phyloP scores from a whole-genome alignment of 2,888 invertebrate genomes.

The Colostygia pectinataria region DNA sequence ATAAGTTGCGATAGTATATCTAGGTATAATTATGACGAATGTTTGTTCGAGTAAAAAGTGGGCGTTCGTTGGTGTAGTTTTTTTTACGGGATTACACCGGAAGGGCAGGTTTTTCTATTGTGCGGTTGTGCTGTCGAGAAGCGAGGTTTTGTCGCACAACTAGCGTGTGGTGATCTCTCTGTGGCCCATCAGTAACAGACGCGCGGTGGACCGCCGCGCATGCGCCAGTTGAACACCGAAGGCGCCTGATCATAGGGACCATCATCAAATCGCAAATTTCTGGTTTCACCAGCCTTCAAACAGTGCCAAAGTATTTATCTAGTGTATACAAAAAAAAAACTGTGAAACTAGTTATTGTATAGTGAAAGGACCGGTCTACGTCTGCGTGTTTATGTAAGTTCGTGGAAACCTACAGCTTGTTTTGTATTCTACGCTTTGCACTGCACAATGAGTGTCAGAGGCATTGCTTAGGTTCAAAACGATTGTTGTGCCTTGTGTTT shows the following conservation, averaged over 20 bases:
- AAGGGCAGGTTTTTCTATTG: conserved; percentile 15
- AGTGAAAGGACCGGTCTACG: conserved; percentile 53
- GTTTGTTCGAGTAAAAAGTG: conserved; percentile 28
- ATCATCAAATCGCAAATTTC: conserved; percentile 19
- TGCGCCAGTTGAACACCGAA: conserved; percentile 52
- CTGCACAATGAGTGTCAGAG: conserved; percentile 21
- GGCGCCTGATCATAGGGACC: conserved; percentile 31
- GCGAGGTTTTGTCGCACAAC: conserved; percentile 30
- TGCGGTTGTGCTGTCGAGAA: neutral
- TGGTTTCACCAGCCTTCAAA: conserved; percentile 39
- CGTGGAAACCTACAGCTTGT: conserved; percentile 48
- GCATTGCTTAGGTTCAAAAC: conserved; percentile 19
- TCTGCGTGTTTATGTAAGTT: conserved; percentile 64
- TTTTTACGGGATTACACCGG: conserved; percentile 14
- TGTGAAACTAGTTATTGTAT: conserved; percentile 43
- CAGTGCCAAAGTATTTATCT: conserved; percentile 56
- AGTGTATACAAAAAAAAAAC: conserved; percentile 48
- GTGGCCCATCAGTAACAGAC: conserved; percentile 60
- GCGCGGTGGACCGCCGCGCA: conserved; percentile 70
- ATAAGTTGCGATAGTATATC: conserved; percentile 14
- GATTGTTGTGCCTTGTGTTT: conserved; percentile 16
- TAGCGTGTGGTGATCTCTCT: conserved; percentile 43
- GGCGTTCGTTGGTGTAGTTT: conserved; percentile 29
- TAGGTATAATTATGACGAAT: conserved; percentile 5
- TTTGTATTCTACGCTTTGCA: conserved; percentile 35